Base-by-base conservation (phyloP, 1,140 invertebrate genomes). In the Eubasilissa regina region DNA sequence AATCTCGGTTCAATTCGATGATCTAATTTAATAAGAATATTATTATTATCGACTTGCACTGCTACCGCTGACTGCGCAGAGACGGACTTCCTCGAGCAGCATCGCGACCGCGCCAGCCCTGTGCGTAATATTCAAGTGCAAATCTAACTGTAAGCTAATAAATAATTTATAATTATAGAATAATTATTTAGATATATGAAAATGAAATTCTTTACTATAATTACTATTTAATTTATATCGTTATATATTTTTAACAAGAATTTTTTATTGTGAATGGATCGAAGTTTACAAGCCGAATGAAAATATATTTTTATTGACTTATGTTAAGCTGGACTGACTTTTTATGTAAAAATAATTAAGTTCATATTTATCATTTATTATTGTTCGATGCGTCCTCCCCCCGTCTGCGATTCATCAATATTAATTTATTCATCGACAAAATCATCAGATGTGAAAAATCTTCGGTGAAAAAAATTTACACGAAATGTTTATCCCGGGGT, bases 241-340 rank as follows among this genome's bases (percentile, higher is more conserved):
- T 66, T 66, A 66, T 66, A 66, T 66, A 66, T 66, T 66, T 66
- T 66, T 66, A 66, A 66, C 62, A 66, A 66, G 35, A 66, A 43
- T n/a, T 66, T 66, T 66, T 66, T 66, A 66, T 66, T 47, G 43
- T 47, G n/a, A 66, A 66, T 66, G 19, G n/a, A 43, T 17, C 25
- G 25, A 35, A 17, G 62, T 66, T 13, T 66, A 47, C 43, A 47
- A 66, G 44, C 43, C 62, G 43, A 66, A 35, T 25, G 62, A 17
- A 66, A 3, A 35, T 35, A 35, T 66, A 47, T 48, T 53, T 73
- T 73, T 35, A 55, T 12, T 73, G 70, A 44, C 64, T 43, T 12
- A 13, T n/a, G 45, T 68, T 10, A 44, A 47, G 35, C 35, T 68
- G 45, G 15, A 44, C 64, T 68, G 45, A 68, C 35, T 1, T 55